These are phyloP conservation scores for Amblyopsis rosae DNA, from an alignment of 2,113 vertebrate genomes.

Conservation along the genomic window DNA sequence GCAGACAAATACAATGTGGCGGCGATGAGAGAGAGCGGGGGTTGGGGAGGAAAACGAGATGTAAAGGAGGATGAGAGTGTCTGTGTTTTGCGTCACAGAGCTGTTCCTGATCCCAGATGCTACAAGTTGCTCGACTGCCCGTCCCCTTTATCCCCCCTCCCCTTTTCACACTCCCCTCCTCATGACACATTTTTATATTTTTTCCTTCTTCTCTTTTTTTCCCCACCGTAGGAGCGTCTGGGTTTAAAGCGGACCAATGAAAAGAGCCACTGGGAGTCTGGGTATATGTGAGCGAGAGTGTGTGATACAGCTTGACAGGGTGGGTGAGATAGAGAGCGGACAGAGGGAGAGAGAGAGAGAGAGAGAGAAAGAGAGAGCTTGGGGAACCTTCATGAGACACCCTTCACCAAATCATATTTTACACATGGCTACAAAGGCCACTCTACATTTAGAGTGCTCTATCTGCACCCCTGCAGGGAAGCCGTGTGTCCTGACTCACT, in stretches of 20 bases:
- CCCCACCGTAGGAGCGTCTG: conserved; percentile 49
- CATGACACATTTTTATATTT: too few relatives aligned
- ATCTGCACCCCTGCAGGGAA: conserved; percentile 40
- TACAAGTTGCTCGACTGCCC: conserved; percentile 34
- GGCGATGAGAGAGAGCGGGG: background rate
- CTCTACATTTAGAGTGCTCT: conserved; percentile 51
- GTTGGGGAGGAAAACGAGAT: conserved; percentile 6
- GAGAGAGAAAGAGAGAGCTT: conserved; percentile 10
- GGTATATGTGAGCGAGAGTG: too few relatives aligned
- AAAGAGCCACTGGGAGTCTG: conserved; percentile 48
- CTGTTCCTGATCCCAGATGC: conserved; percentile 19
- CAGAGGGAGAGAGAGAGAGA: too few relatives aligned
- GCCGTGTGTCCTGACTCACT: conserved; percentile 15
- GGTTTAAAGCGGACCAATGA: conserved; percentile 60
- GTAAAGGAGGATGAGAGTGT: conserved; percentile 7
- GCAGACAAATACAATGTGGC: too few relatives aligned
- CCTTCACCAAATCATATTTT: conserved; percentile 64
- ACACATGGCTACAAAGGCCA: conserved; percentile 58
- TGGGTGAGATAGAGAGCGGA: conserved; percentile 39
- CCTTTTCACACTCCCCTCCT: background rate
- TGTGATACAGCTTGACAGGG: conserved; percentile 13
- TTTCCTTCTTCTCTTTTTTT: conserved; percentile 1
- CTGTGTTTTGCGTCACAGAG: conserved; percentile 10
- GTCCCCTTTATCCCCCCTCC: conserved; percentile 10
- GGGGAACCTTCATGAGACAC: conserved; percentile 54